phyloP scores from a whole-genome alignment of 2,797 vertebrate species.

The Oreonectes daqikongensis region DNA sequence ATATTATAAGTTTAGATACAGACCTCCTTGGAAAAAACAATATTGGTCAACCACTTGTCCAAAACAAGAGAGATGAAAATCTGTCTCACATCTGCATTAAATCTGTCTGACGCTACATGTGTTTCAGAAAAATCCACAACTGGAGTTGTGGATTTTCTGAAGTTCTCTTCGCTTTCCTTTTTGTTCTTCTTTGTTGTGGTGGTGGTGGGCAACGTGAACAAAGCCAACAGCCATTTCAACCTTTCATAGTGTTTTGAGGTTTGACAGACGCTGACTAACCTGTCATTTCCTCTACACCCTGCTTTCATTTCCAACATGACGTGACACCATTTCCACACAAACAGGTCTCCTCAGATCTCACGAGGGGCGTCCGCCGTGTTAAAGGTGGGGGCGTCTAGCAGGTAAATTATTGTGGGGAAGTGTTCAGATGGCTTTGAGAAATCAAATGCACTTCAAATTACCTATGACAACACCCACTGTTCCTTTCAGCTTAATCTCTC shows the following conservation, averaged over 20 bases:
- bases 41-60: no score
- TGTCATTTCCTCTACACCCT: slow-evolving; percentile 44
- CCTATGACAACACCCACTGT: slow-evolving; percentile 63
- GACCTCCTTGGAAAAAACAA: no score
- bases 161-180: slow-evolving; percentile 24
- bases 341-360: slow-evolving; percentile 41
- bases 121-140: not conserved
- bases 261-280: slow-evolving; percentile 41
- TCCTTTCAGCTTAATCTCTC: slow-evolving; percentile 62
- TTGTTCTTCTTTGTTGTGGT: not conserved
- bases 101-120: not conserved
- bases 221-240: slow-evolving; percentile 34
- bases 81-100: not conserved
- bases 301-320: slow-evolving; percentile 52
- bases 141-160: not conserved
- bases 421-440: slow-evolving; percentile 55
- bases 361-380: slow-evolving; percentile 39
- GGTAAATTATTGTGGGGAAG: slow-evolving; percentile 53
- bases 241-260: slow-evolving; percentile 23
- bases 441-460: slow-evolving; percentile 66
- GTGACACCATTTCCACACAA: slow-evolving; percentile 53
- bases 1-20: no score
- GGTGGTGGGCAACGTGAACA: slow-evolving; percentile 15
- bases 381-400: slow-evolving; percentile 52
- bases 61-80: no score